A percentile compares a stretch with the other conserved stretches of the same genome.
These are phyloP conservation scores for Zaprionus vittiger DNA, from an alignment of 1,140 invertebrate genomes.

Conservation along the genomic window DNA sequence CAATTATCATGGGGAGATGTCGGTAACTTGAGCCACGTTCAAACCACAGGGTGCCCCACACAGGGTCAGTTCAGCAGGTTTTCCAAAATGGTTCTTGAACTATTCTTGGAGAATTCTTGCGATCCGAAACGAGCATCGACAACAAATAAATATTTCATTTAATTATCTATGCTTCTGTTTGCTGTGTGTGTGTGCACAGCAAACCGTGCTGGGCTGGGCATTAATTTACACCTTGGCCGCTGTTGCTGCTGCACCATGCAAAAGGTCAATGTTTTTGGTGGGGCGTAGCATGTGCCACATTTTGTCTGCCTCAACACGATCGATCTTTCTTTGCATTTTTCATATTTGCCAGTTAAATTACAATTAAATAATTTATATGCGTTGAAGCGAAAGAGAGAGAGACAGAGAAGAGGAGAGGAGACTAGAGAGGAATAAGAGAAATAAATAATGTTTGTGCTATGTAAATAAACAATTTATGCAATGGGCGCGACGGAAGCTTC, in stretches of 20 bases:
- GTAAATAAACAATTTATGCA: conserved; percentile 59
- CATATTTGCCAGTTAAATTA: conserved; percentile 59
- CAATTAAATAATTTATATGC: conserved; percentile 68
- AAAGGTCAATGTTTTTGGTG: conserved; percentile 63
- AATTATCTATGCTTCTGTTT: conserved; percentile 71
- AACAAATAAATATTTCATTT: conserved; percentile 80
- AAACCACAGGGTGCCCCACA: conserved; percentile 37
- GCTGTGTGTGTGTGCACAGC: conserved; percentile 15
- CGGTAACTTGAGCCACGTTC: conserved; percentile 57
- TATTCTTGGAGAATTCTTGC: conserved; percentile 22
- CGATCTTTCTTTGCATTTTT: conserved; percentile 58
- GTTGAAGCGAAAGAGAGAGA: conserved; percentile 15
- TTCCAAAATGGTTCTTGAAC: conserved; percentile 24
- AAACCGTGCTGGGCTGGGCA: conserved; percentile 38
- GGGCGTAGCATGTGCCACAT: conserved; percentile 9
- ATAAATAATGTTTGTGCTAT: conserved; percentile 54
- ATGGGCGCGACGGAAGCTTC: conserved; percentile 47
- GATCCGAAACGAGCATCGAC: conserved; percentile 64
- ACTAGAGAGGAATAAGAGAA: background rate
- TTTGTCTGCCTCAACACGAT: conserved; percentile 23
- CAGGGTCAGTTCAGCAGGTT: background rate
- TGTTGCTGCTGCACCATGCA: conserved; percentile 11
- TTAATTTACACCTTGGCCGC: conserved; percentile 69
- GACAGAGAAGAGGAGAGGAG: conserved; percentile 3
- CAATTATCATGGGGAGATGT: conserved; percentile 22